A percentile compares a stretch with the other conserved stretches of the same genome.
These are phyloP conservation scores for Heliconius melpomene DNA, from an alignment of 1,140 invertebrate genomes.

Conservation along the genomic window DNA sequence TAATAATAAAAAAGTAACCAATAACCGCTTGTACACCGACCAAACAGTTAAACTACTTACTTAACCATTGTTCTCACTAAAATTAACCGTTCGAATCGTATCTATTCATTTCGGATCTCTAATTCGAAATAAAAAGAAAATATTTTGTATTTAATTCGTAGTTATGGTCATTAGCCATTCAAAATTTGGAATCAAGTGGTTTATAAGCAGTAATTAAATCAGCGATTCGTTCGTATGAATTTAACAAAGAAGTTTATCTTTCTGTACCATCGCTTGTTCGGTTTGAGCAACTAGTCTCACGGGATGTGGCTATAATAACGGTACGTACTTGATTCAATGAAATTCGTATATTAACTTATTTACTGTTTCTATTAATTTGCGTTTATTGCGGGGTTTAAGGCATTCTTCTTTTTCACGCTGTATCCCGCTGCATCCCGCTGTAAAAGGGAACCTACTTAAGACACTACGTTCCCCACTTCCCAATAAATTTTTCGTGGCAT, in stretches of 20 bases:
- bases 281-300: conserved; percentile 35
- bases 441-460: too few relatives aligned
- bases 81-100: background rate
- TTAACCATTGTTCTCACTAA: background rate
- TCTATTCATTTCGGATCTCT: conserved; percentile 7
- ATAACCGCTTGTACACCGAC: background rate
- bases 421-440: too few relatives aligned
- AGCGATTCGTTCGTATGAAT: conserved; percentile 33
- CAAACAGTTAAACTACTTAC: conserved; percentile 4
- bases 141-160: conserved; percentile 22
- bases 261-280: conserved; percentile 31
- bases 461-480: too few relatives aligned
- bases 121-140: conserved; percentile 23
- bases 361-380: conserved; percentile 20
- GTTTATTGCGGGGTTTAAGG: background rate
- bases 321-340: conserved; percentile 21
- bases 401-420: too few relatives aligned
- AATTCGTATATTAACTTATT: conserved; percentile 18
- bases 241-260: conserved; percentile 37
- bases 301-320: conserved; percentile 27
- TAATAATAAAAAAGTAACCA: conserved; percentile 7
- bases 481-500: too few relatives aligned
- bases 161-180: conserved; percentile 26
- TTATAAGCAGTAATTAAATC: conserved; percentile 37
- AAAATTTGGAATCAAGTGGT: conserved; percentile 29